phyloP scores from a whole-genome alignment of 92 coral and sea anemone genomes.

The Porites divaricata region DNA sequence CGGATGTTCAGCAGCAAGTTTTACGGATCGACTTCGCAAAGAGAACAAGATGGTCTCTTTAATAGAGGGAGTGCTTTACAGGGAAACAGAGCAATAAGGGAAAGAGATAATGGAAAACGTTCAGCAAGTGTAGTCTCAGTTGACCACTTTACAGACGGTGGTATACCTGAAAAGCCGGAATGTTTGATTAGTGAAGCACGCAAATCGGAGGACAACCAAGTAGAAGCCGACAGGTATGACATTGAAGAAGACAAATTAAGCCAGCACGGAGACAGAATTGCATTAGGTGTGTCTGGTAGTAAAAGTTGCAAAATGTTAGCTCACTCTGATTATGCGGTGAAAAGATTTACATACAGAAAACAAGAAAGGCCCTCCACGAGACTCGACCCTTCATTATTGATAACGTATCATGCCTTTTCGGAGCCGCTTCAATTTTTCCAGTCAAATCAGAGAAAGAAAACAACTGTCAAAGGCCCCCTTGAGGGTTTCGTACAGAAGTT shows the following conservation, averaged over 20 bases:
- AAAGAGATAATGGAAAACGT: neutral
- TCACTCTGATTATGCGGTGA: neutral
- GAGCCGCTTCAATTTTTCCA: neutral
- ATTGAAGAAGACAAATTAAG: neutral
- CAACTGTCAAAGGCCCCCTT: neutral
- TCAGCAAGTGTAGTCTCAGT: neutral
- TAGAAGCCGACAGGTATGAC: neutral
- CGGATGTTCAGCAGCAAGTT: neutral
- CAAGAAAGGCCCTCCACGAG: neutral
- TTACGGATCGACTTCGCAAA: neutral
- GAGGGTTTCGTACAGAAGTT: neutral
- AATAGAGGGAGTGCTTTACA: neutral
- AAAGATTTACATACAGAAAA: neutral
- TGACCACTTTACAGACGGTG: neutral
- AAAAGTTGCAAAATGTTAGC: neutral
- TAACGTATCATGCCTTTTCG: neutral
- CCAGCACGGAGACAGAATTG: neutral
- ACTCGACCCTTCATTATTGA: neutral
- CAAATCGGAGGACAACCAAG: neutral
- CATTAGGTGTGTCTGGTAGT: neutral
- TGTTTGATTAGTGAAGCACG: neutral
- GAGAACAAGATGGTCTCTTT: neutral
- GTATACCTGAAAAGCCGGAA: neutral
- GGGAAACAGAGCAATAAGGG: neutral
- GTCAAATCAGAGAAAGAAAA: neutral